Conservation (phyloP, 2,113 vertebrate species). For the Meleagris gallopavo region DNA sequence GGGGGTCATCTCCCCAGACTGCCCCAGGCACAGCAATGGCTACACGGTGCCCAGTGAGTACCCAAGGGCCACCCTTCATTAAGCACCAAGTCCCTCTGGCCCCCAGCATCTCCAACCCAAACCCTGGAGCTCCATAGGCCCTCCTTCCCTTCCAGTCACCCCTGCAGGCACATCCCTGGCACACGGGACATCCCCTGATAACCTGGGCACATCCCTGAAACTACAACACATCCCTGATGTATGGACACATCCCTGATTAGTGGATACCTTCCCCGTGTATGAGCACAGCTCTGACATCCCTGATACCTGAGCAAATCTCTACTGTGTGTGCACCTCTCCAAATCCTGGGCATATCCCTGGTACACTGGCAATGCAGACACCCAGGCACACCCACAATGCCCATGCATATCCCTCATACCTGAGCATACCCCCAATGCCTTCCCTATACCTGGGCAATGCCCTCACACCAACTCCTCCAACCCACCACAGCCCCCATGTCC, state of each 20-base stretch:
- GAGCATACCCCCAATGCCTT: too few relatives aligned
- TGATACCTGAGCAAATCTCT: neutral
- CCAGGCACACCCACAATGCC: too few relatives aligned
- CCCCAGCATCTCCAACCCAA: neutral
- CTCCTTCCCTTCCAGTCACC: neutral
- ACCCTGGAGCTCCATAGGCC: neutral
- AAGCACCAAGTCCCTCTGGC: neutral
- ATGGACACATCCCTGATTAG: neutral
- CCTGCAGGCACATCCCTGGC: neutral
- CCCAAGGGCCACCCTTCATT: neutral
- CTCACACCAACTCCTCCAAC: neutral
- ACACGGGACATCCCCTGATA: too few relatives aligned
- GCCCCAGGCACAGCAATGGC: fast-evolving
- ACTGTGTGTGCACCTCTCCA: too few relatives aligned
- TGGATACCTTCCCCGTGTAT: neutral
- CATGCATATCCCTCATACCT: too few relatives aligned
- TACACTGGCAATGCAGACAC: too few relatives aligned
- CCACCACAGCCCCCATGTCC: neutral
- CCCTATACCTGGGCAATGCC: neutral
- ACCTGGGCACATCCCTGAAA: neutral
- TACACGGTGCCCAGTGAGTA: fast-evolving
- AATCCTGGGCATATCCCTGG: too few relatives aligned
- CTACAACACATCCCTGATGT: neutral
- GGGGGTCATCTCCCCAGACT: fast-evolving
- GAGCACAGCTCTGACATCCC: too few relatives aligned